Evolutionary conservation across 1,140 invertebrate species (phyloP), one percentile per base, ranked within the genome.

Genomic region (Hycleus phaleratus): DNA sequence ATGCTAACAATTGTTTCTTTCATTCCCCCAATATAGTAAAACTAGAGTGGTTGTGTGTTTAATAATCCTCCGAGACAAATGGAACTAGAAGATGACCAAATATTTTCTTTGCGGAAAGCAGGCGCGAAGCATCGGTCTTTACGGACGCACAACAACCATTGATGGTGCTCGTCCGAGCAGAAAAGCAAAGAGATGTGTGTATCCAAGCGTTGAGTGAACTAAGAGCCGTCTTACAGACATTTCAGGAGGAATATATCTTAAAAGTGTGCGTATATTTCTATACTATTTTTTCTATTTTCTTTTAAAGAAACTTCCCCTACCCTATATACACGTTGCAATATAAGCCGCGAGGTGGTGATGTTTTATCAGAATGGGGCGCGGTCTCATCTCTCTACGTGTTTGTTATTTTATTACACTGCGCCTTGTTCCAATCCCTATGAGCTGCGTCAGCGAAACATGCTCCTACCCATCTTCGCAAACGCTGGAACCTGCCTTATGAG

Each of bases 371-470:
- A 59, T 63, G 50, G 62, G 62, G 62, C 62, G 62, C 62, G 62
- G 62, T 61, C 56, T 64, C 62, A 58, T 61, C 56, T 64, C 56
- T 59, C 58, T 51, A 56, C 61, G 18, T 32, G 60, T 64, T 64
- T 64, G 62, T 64, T 64, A 64, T 64, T 64, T 64, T 64, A 64
- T 64, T 64, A 64, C 59, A 56, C 59, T 56, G 56, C 60, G 62
- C 62, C 58, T 61, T 61, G 62, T 61, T 63, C 62, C 62, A 63
- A 63, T 61, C 62, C 56, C 53, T 56, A 55, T 58, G 43, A 60
- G 62, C 56, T 60, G 55, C 54, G 62, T 63, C 62, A 60, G 62
- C 62, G 49, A 54, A 63, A 63, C 51, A 53, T 53, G 38, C 32
- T 53, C 51, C 32, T 53, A 26, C 51, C 46, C 43, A 46, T 38